Evolutionary conservation across 1,140 invertebrate genomes (phyloP).

Genomic region (Drosophila eugracilis): DNA sequence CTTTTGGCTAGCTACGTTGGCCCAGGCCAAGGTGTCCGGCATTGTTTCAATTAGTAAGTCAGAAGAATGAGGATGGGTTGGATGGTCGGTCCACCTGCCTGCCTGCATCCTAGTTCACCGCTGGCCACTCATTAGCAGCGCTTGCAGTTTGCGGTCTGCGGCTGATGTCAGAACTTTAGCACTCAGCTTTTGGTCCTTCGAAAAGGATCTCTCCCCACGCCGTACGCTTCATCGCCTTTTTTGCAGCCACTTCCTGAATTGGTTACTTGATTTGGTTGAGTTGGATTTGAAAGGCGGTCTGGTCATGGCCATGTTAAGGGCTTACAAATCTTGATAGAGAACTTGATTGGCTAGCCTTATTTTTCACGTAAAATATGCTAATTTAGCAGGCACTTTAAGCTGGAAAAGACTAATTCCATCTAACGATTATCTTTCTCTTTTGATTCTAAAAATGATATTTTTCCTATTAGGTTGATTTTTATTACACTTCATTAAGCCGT

Average conservation of each 20-base stretch:
- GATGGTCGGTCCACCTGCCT: too few relatives aligned
- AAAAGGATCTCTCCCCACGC: conserved; percentile 1
- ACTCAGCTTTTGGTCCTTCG: conserved; percentile 1
- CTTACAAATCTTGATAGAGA: too few relatives aligned
- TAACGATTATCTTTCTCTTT: neutral
- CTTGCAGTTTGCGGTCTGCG: conserved; percentile 69
- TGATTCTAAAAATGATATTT: too few relatives aligned
- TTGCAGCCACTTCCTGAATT: conserved; percentile 6
- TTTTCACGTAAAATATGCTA: too few relatives aligned
- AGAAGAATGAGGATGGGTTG: too few relatives aligned
- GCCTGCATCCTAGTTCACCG: conserved; percentile 12
- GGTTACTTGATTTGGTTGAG: conserved; percentile 8
- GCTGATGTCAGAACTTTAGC: conserved; percentile 29
- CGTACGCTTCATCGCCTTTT: conserved; percentile 36
- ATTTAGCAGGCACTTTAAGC: too few relatives aligned
- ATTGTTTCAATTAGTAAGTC: conserved; percentile 74
- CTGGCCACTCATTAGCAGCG: conserved; percentile 74
- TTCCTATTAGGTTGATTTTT: conserved; percentile 9
- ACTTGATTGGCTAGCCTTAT: too few relatives aligned
- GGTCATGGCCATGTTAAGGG: too few relatives aligned
- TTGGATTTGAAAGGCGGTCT: neutral
- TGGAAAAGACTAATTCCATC: too few relatives aligned
- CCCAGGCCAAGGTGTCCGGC: conserved; percentile 56
- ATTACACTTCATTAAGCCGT: neutral
- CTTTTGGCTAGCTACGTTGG: conserved; percentile 28